phyloP scores from a whole-genome alignment of 2,888 invertebrate genomes.

The Acleris sparsana region DNA sequence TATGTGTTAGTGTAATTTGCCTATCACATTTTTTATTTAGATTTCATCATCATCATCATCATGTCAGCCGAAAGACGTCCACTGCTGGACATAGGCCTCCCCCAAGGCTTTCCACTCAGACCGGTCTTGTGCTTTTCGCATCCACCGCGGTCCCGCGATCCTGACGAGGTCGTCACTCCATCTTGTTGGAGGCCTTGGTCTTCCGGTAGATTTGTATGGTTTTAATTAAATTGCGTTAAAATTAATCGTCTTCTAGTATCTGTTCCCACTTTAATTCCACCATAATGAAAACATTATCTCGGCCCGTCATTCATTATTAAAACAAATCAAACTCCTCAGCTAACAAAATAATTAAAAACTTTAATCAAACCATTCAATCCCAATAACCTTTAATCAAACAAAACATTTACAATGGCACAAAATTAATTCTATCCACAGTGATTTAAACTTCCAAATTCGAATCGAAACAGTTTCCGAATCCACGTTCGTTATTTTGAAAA shows the following conservation, averaged over 20 bases:
- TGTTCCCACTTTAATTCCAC: slow-evolving; percentile 30
- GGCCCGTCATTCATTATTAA: slow-evolving; percentile 26
- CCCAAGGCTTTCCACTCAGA: too few relatives aligned
- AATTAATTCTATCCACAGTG: slow-evolving; percentile 29
- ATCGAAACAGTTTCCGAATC: slow-evolving; percentile 4
- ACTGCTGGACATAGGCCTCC: too few relatives aligned
- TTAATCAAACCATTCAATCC: slow-evolving; percentile 32
- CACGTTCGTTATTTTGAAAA: slow-evolving; percentile 23
- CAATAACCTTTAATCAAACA: slow-evolving; percentile 25
- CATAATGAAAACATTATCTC: slow-evolving; percentile 31
- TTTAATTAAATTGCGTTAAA: slow-evolving; percentile 26
- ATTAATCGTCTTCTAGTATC: slow-evolving; percentile 17
- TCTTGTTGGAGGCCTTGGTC: too few relatives aligned
- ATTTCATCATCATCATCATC: too few relatives aligned
- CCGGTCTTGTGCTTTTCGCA: too few relatives aligned
- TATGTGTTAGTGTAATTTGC: too few relatives aligned
- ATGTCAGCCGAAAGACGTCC: too few relatives aligned
- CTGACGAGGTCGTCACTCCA: too few relatives aligned
- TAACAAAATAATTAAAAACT: slow-evolving; percentile 36
- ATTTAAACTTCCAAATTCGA: background rate
- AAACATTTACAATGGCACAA: slow-evolving; percentile 28
- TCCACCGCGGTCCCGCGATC: too few relatives aligned
- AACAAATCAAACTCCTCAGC: slow-evolving; percentile 32
- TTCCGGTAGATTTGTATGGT: too few relatives aligned
- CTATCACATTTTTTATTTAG: too few relatives aligned